These are phyloP conservation scores for Sardina pilchardus DNA, from an alignment of 2,113 vertebrate genomes.

Conservation along the genomic window DNA sequence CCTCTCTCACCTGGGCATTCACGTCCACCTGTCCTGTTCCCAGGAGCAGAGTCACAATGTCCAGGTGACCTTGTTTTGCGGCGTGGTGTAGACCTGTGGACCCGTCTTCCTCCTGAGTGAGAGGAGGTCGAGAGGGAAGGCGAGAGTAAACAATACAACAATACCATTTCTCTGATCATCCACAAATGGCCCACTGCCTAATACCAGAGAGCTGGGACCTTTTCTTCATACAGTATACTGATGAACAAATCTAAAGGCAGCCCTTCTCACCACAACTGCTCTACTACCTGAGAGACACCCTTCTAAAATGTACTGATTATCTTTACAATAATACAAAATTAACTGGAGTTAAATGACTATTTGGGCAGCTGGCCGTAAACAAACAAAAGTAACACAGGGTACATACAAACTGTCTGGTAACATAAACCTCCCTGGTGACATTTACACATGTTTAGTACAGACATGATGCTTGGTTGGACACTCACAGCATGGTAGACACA, in stretches of 20 bases:
- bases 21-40: conserved; percentile 89
- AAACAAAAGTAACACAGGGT: background rate
- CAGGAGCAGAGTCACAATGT: conserved; percentile 82
- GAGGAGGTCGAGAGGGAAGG: background rate
- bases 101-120: conserved; percentile 83
- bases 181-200: no score
- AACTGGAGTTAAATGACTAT: background rate
- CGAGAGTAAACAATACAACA: background rate
- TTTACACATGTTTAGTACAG: background rate
- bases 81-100: conserved; percentile 91
- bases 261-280: background rate
- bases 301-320: background rate
- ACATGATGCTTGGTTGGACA: background rate
- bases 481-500: conserved; percentile 82
- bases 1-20: conserved; percentile 77
- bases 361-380: background rate
- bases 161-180: no score
- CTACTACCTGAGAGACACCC: background rate
- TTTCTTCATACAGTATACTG: no score
- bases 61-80: conserved; percentile 84
- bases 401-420: background rate
- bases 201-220: no score
- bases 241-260: no score
- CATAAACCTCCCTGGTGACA: no score
- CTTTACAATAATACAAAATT: background rate